Evolutionary conservation across 2,888 invertebrate species (phyloP).

Genomic region (Sarcophaga variegata): DNA sequence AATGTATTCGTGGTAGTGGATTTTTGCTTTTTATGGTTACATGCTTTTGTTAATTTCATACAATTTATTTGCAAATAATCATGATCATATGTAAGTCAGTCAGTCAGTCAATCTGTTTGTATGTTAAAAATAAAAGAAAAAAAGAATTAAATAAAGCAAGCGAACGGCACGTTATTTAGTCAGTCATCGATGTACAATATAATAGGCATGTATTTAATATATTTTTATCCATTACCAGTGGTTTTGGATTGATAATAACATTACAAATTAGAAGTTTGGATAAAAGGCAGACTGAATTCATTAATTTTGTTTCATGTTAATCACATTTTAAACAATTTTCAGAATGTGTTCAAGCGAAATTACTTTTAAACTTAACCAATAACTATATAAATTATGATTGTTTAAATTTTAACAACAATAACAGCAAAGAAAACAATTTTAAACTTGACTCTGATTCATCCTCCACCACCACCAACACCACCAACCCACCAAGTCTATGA

Average conservation of each 20-base stretch:
- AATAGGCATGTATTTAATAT: constrained; percentile 3
- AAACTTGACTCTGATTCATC: constrained; percentile 65
- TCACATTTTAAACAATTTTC: neutral
- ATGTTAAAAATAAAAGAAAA: neutral
- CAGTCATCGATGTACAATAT: constrained; percentile 29
- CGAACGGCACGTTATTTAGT: constrained; percentile 15
- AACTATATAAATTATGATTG: constrained; percentile 8
- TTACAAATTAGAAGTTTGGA: neutral
- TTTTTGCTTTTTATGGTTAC: constrained; percentile 60
- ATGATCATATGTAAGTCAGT: constrained; percentile 45
- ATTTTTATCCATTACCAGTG: constrained; percentile 19
- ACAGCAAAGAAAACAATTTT: constrained; percentile 54
- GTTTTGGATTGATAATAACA: constrained; percentile 32
- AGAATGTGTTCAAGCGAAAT: neutral
- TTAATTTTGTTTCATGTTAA: too few species aligned
- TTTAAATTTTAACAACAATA: constrained; percentile 36
- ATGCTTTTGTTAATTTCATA: constrained; percentile 62
- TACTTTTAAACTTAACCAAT: constrained; percentile 5
- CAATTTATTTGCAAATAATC: constrained; percentile 58
- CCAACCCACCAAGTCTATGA: neutral
- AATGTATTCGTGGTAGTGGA: constrained; percentile 33
- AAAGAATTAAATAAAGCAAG: too few species aligned
- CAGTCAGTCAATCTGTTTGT: constrained; percentile 30
- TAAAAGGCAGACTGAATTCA: neutral
- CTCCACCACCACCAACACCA: neutral